Base-by-base conservation (phyloP, 1,140 invertebrate species). In the Trachymyrmex septentrionalis region DNA sequence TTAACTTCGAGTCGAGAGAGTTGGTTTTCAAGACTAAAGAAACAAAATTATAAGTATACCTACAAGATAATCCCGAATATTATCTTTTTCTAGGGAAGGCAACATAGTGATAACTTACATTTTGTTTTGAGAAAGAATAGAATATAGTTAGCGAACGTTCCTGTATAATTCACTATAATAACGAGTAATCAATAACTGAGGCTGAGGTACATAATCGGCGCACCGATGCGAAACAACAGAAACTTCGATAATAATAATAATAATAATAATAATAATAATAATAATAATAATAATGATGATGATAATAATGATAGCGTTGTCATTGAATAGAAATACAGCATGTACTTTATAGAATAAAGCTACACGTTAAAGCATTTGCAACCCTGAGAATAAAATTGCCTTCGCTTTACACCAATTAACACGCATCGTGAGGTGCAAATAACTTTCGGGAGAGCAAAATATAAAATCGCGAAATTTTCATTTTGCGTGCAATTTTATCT, bases 121-220 rank as follows among this genome's bases (percentile, higher is more conserved):
- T 61, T 57, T 6, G 53, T 73, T 59, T 59, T 19, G 55, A 72
- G 80, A 71, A 48, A n/a, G 21, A 59, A 59, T 21, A 9, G 38
- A 50, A 50, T 44, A 12, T 21, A 27, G 30, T 7, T 72, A 12
- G 16, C 64, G 48, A 63, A 82, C 67, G 67, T 48, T 57, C 67
- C 67, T 73, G 67, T 72, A 82, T 82, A 73, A 82, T 48, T n/a
- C 34, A 48, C 53, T 24, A 38, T 73, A 24, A 82, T 82, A 82
- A 82, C 59, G 55, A 84, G 24, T 73, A 48, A 84, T 84, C 80
- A 84, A 84, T 84, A 84, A 84, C 19, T 61, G 67, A 82, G 72
- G 67, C 80, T 82, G 53, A 82, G 34, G 78, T 72, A 63, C 38
- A 44, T 44, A 44, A 44, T 82, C 53, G 66, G 38, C 38, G 67